Percentiles rank a stretch among this genome's conserved stretches.
Evolutionary conservation across 1,140 invertebrate genomes (phyloP).

Genomic region (Lepeophtheirus salmonis): DNA sequence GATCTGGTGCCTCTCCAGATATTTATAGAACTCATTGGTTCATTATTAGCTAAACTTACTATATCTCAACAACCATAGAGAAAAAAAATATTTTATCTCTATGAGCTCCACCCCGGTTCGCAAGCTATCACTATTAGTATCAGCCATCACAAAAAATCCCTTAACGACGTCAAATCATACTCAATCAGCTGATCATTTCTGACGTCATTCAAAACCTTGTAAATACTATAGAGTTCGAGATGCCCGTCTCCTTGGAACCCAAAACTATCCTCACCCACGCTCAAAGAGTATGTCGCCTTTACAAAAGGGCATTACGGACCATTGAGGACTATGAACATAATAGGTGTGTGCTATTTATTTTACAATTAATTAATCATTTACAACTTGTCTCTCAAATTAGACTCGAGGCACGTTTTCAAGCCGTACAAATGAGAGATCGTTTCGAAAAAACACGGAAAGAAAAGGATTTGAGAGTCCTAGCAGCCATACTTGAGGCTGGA

Average conservation of each 20-base stretch:
- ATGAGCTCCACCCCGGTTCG: too few species aligned
- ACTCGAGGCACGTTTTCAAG: not conserved
- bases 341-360: not conserved
- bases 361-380: not conserved
- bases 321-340: not conserved
- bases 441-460: conserved; percentile 6
- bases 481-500: not conserved
- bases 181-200: too few species aligned
- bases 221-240: too few species aligned
- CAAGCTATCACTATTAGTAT: too few species aligned
- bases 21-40: too few species aligned
- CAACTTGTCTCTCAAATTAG: not conserved
- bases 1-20: too few species aligned
- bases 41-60: too few species aligned
- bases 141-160: too few species aligned
- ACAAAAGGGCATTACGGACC: not conserved
- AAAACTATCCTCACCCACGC: conserved; percentile 5
- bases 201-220: too few species aligned
- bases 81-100: too few species aligned
- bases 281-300: not conserved
- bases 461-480: conserved; percentile 1
- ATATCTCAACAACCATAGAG: too few species aligned
- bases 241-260: not conserved
- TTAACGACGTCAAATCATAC: too few species aligned
- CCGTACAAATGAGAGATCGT: not conserved